These are phyloP conservation scores for Labia minor DNA, from an alignment of 2,888 invertebrate species.

Conservation along the genomic window DNA sequence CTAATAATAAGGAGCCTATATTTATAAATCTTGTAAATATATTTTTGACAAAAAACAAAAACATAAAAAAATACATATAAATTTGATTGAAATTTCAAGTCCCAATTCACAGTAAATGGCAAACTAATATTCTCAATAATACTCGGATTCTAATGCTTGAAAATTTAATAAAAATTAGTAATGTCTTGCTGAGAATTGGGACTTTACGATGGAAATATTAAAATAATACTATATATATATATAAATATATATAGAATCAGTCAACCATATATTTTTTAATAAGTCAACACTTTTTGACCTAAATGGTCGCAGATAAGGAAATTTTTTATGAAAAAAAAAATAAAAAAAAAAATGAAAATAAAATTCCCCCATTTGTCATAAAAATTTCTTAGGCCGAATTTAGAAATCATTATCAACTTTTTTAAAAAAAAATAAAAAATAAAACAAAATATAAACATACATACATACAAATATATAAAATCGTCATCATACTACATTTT, in stretches of 20 bases:
- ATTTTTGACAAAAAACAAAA: neutral
- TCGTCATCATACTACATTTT: neutral
- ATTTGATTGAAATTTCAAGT: neutral
- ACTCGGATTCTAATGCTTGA: neutral
- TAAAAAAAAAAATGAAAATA: neutral
- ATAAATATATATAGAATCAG: neutral
- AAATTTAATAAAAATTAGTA: neutral
- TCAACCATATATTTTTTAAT: neutral
- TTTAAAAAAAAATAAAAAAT: neutral
- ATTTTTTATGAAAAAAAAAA: neutral
- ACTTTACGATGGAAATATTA: neutral
- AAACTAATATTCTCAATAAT: neutral
- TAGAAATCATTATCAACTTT: neutral
- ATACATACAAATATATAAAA: too few species aligned
- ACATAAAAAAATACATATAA: neutral
- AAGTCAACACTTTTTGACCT: neutral
- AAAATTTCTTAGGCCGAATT: neutral
- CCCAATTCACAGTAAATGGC: neutral
- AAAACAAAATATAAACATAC: too few species aligned
- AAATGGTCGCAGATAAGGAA: neutral
- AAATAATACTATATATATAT: too few species aligned
- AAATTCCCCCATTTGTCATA: neutral
- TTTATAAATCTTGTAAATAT: constrained; percentile 13
- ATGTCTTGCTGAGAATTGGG: neutral
- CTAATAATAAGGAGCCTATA: constrained; percentile 1